Conservation (phyloP, 2,113 vertebrate genomes). For the Otis tarda region DNA sequence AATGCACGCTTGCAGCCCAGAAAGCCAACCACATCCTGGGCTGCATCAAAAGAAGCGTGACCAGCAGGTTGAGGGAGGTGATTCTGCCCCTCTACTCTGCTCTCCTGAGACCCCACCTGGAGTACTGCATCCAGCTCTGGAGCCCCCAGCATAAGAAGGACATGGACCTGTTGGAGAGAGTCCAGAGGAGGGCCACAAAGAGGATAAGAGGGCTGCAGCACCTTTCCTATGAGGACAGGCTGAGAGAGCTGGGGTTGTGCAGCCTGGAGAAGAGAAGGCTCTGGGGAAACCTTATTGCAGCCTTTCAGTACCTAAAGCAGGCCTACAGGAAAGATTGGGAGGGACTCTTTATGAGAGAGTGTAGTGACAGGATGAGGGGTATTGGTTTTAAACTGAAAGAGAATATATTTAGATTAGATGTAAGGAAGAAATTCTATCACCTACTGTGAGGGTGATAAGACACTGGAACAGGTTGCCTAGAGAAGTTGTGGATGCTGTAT, state of each 20-base stretch:
- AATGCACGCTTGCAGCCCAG: too few species aligned
- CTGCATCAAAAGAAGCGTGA: too few species aligned
- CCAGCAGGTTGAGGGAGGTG: too few species aligned
- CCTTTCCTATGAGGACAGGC: not conserved
- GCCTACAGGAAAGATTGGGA: not conserved
- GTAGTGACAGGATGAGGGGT: not conserved
- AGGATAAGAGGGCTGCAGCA: not conserved
- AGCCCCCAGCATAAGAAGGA: fast-evolving
- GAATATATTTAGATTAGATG: not conserved
- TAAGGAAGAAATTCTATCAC: not conserved
- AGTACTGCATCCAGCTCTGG: not conserved
- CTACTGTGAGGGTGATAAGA: not conserved
- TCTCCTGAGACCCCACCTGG: not conserved
- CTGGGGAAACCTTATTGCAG: not conserved
- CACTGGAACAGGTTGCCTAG: not conserved
- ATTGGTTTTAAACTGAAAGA: not conserved
- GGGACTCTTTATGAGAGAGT: not conserved
- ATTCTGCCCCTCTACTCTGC: too few species aligned
- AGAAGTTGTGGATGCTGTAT: not conserved
- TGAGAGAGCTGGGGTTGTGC: not conserved
- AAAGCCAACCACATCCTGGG: too few species aligned
- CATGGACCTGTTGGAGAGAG: not conserved
- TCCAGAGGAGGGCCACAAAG: not conserved
- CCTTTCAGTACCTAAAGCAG: not conserved
- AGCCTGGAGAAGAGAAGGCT: not conserved